Base-by-base conservation (phyloP, 2,888 invertebrate species). In the Unio pictorum region DNA sequence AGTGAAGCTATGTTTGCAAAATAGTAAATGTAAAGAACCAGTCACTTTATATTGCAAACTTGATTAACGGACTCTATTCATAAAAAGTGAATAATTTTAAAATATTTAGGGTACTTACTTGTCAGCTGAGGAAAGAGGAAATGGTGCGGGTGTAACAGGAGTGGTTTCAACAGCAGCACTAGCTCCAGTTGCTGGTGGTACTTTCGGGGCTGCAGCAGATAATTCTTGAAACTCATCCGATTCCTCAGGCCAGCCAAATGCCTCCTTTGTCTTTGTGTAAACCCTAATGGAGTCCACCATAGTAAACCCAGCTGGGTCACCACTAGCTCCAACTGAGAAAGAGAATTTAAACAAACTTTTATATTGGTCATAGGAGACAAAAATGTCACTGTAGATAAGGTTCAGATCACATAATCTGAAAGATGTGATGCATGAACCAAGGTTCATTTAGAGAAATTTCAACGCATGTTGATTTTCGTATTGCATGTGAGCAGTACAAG, bases 221-320 rank as follows among this genome's bases (percentile, higher is more conserved):
- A 80, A 75, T 61, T 88, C 87, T n/a, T 81, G 81, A 71, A 86
- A 87, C 61, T 98, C 98, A 84, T 98, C 97, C 15, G 93, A 94
- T 86, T 98, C 98, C 88, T 98, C 98, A 0, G 97, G 97, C 98
- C 98, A 98, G 60, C 97, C 97, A 87, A 98, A 97, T 1, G 94
- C 93, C 88, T 98, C 98, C 90, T 98, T 98, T 1, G 96, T 95
- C 91, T 97, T 97, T 1, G 97, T 97, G 88, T 98, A 98, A 28
- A 96, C 94, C 92, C 97, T 97, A 30, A 98, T 94, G 63, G 95
- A 96, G 89, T 99, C 98, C 0, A 99, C 93, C 94, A 98, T 95
- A 1, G 95, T 96, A 7, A 97, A 94, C 61, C 95, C 94, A 55
- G 86, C 96, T 94, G 11, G 95, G 75, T 91, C 91, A 60, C 83